Percentiles rank a stretch among this genome's conserved stretches.
These are phyloP conservation scores for Toxonevra muliebris DNA, from an alignment of 2,888 invertebrate genomes.

Conservation along the genomic window DNA sequence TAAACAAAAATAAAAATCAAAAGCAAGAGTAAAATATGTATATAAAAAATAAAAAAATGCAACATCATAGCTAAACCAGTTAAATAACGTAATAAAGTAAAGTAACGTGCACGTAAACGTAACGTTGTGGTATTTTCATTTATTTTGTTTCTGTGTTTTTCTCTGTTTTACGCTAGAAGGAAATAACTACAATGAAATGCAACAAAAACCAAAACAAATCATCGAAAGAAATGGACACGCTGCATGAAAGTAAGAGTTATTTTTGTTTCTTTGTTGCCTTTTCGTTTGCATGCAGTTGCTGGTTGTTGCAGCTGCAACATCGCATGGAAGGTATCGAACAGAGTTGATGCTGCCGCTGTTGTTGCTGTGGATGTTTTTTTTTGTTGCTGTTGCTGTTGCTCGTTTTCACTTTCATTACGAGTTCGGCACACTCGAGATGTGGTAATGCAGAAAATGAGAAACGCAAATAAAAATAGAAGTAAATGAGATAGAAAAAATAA, in stretches of 20 bases:
- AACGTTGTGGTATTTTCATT: too few relatives aligned
- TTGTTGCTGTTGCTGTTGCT: slow-evolving; percentile 3
- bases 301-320: slow-evolving; percentile 32
- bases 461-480: slow-evolving; percentile 5
- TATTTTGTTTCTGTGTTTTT: neutral
- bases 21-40: too few relatives aligned
- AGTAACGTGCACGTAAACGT: too few relatives aligned
- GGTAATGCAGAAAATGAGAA: slow-evolving; percentile 18
- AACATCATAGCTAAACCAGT: too few relatives aligned
- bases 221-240: neutral
- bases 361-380: too few relatives aligned
- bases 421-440: slow-evolving; percentile 25
- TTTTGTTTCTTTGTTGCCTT: neutral
- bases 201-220: slow-evolving; percentile 1
- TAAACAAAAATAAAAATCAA: too few relatives aligned
- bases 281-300: slow-evolving; percentile 31
- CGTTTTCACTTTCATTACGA: slow-evolving; percentile 22
- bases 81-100: too few relatives aligned
- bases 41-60: too few relatives aligned
- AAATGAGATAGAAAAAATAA: too few relatives aligned
- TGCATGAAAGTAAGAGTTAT: slow-evolving; percentile 14
- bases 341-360: slow-evolving; percentile 1
- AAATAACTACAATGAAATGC: neutral
- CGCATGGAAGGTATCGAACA: slow-evolving; percentile 13
- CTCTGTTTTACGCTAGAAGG: neutral